Evolutionary conservation across 2,113 vertebrate species (phyloP), one percentile per base, ranked within the genome.

Genomic region (Grallaria varia): DNA sequence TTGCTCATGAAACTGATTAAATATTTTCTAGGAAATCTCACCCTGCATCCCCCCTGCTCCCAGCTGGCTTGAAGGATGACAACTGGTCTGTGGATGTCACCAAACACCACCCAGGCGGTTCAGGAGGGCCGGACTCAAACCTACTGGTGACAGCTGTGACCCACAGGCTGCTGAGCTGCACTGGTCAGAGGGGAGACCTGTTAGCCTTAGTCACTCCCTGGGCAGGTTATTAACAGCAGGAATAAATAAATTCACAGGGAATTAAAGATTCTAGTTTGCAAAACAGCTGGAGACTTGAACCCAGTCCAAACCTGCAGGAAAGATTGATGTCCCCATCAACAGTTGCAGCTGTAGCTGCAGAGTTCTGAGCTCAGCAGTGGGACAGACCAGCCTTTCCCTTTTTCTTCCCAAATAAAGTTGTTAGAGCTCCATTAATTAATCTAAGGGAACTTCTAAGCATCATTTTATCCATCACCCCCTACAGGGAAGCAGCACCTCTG

Each of bases 321-420:
- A 90, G 92, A 81, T 50, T 68, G 87, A 80, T 81, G 69, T 28
- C 84, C 85, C 63, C 77, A 84, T 63, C 72, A 87, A 68, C 83
- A 92, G 63, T 77, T 87, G 58, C 74, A 92, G 86, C 88, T 86
- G 91, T 77, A 89, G 91, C 91, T 93, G 27, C 82, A 91, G 88
- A 74, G 91, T 89, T 78, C 91, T 12, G 20, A 78, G 89, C 91
- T 82, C 91, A 93, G 71, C 94, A 63, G 40, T 5, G 88, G 71
- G 68, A 64, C 85, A 69, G 23, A 91, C 59, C 92, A 94, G 92
- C 92, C 73, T 72, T 75, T 60, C 62, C 10, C 92, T 87, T 13
- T 92, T 89, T 72, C 28, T 85, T 35, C 82, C 50, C 31, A 63
- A 76, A 80, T 80, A 90, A 90, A 92, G 52, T 94, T 72, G 74